Percentiles rank a stretch among this genome's conserved stretches.
phyloP scores from a whole-genome alignment of 2,888 invertebrate genomes.

The Anarsia innoxiella region DNA sequence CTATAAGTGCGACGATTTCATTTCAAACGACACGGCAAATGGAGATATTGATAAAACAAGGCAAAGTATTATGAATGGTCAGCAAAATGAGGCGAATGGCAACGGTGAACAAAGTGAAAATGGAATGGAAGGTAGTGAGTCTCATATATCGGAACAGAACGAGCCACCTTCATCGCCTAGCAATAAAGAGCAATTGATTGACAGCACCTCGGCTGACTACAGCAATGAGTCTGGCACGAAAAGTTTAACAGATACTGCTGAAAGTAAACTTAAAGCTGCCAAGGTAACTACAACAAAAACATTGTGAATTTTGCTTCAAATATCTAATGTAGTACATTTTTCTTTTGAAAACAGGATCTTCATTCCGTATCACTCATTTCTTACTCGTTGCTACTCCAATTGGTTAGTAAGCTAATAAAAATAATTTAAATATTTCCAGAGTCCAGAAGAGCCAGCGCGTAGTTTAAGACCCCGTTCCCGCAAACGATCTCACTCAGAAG shows the following conservation, averaged over 20 bases:
- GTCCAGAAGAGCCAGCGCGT: conserved; percentile 67
- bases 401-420: too few species aligned
- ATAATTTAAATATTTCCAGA: too few species aligned
- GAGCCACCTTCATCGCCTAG: conserved; percentile 27
- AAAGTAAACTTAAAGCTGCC: conserved; percentile 42
- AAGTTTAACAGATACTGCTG: conserved; percentile 32
- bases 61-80: conserved; percentile 54
- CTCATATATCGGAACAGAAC: conserved; percentile 24
- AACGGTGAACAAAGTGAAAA: conserved; percentile 34
- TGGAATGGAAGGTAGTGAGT: conserved; percentile 37
- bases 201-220: conserved; percentile 30
- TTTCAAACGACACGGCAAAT: conserved; percentile 80
- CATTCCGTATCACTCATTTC: too few species aligned
- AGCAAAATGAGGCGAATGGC: conserved; percentile 29
- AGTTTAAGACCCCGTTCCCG: conserved; percentile 76
- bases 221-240: conserved; percentile 27
- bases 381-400: too few species aligned
- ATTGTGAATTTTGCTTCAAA: too few species aligned
- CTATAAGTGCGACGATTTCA: conserved; percentile 87
- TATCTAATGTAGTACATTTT: too few species aligned
- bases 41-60: conserved; percentile 75
- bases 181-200: too few species aligned
- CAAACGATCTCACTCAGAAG: conserved; percentile 76
- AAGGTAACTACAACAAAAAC: too few species aligned
- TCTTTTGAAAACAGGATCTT: too few species aligned